Conservation (phyloP, 2,797 vertebrate species). For the Scyliorhinus canicula region DNA sequence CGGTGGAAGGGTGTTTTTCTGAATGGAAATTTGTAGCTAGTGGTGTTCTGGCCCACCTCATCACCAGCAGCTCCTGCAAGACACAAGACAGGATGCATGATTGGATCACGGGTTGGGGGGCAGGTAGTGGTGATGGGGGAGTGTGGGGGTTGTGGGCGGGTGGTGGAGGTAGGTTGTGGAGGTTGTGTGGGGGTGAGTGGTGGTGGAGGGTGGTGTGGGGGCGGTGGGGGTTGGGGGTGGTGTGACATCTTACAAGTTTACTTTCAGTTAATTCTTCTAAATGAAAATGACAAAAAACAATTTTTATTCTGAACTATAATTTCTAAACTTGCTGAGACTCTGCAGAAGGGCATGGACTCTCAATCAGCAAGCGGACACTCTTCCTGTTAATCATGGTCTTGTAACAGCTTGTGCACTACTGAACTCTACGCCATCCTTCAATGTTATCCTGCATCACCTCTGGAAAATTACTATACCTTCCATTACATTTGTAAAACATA, state of each 20-base stretch:
- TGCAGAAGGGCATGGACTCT: not conserved
- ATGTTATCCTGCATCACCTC: not conserved
- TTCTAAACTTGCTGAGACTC: not conserved
- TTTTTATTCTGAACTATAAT: not conserved
- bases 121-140: no score
- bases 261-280: not conserved
- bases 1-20: no score
- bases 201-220: no score
- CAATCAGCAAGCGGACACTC: not conserved
- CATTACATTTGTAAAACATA: constrained; percentile 20
- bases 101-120: no score
- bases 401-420: not conserved
- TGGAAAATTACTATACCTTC: not conserved
- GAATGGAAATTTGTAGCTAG: no score
- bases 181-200: no score
- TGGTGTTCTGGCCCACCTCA: no score
- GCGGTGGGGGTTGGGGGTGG: no score
- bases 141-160: no score
- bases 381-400: not conserved
- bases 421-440: constrained; percentile 28
- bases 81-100: no score
- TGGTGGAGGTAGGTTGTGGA: no score
- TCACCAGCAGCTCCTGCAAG: no score
- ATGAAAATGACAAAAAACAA: not conserved
- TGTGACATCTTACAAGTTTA: not conserved